phyloP scores from a whole-genome alignment of 1,140 invertebrate species.

The Tyrophagus putrescentiae region DNA sequence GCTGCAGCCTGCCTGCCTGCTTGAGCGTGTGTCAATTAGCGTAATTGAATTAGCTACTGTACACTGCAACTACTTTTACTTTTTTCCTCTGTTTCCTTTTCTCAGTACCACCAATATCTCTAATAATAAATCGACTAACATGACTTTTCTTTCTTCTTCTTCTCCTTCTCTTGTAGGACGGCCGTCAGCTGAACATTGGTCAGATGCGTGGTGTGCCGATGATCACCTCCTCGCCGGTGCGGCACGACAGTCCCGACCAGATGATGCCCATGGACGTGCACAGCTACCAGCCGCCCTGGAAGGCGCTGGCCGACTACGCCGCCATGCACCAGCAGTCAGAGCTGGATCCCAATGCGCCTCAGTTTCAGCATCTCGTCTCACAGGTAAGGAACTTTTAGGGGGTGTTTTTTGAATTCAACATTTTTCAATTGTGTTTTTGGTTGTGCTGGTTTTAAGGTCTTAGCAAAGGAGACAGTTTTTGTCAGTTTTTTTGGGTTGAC shows the following conservation, averaged over 20 bases:
- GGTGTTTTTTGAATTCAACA: background rate
- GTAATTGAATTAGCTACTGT: background rate
- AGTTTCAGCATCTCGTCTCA: constrained; percentile 84
- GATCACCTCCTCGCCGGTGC: constrained; percentile 84
- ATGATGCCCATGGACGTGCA: constrained; percentile 76
- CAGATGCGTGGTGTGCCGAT: constrained; percentile 88
- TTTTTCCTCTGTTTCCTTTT: too few relatives aligned
- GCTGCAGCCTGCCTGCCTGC: too few relatives aligned
- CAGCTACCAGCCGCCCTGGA: constrained; percentile 92
- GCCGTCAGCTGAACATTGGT: constrained; percentile 74
- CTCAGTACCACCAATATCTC: background rate
- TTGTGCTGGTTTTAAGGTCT: too few relatives aligned
- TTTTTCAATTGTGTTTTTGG: too few relatives aligned
- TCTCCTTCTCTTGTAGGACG: constrained; percentile 50
- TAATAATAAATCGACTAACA: constrained; percentile 19
- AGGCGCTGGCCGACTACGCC: constrained; percentile 84
- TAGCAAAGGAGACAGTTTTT: too few relatives aligned
- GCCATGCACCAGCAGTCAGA: constrained; percentile 65
- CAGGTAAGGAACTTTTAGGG: constrained; percentile 17
- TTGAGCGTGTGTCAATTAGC: background rate
- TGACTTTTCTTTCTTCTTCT: constrained; percentile 22
- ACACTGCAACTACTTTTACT: too few relatives aligned
- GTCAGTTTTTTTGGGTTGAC: too few relatives aligned
- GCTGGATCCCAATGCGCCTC: constrained; percentile 63
- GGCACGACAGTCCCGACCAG: constrained; percentile 69